These are phyloP conservation scores for Rhagonycha fulva DNA, from an alignment of 2,888 invertebrate genomes.

Conservation along the genomic window DNA sequence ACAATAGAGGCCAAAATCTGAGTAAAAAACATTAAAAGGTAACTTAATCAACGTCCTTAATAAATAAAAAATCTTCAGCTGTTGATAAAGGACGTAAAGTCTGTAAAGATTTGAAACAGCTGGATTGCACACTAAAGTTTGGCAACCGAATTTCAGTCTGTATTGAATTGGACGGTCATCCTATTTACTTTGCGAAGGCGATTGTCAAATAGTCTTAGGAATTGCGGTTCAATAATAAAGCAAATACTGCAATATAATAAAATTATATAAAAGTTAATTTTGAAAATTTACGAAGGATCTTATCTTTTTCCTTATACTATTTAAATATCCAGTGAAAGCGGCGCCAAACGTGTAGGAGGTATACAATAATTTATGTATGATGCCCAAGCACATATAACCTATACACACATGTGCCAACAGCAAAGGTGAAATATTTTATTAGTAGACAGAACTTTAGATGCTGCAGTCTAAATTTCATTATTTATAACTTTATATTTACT, in stretches of 20 bases:
- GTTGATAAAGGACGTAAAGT: not conserved
- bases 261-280: not conserved
- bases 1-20: no score
- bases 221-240: not conserved
- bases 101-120: not conserved
- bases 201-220: not conserved
- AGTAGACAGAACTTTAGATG: constrained; percentile 37
- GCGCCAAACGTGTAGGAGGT: constrained; percentile 32
- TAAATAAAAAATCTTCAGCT: no score
- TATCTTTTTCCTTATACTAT: constrained; percentile 14
- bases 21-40: no score
- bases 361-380: constrained; percentile 35
- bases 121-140: not conserved
- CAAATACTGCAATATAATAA: not conserved
- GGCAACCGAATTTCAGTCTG: not conserved
- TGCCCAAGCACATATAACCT: constrained; percentile 29
- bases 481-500: constrained; percentile 17
- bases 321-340: constrained; percentile 16
- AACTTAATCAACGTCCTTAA: no score
- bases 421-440: constrained; percentile 40
- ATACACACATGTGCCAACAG: constrained; percentile 35
- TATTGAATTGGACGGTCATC: not conserved
- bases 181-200: not conserved
- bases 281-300: not conserved
- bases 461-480: constrained; percentile 28